A percentile compares a stretch with the other conserved stretches of the same genome.
Evolutionary conservation across 2,888 invertebrate species (phyloP).

Genomic region (Glaucopsyche alexis): DNA sequence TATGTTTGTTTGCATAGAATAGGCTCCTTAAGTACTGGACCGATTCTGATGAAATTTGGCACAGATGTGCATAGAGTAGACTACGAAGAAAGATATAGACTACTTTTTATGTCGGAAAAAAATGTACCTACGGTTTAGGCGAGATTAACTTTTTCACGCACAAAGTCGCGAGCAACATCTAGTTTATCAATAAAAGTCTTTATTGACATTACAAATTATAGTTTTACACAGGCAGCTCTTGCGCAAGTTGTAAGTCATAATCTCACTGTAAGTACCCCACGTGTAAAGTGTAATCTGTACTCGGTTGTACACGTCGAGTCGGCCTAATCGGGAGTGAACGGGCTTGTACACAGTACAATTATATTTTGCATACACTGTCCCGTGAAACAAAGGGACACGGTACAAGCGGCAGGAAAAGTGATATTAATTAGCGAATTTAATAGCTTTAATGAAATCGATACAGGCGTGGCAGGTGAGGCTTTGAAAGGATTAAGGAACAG

Average conservation of each 20-base stretch:
- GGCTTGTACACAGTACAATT: slow-evolving; percentile 30
- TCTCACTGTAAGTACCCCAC: slow-evolving; percentile 37
- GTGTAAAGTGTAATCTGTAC: slow-evolving; percentile 46
- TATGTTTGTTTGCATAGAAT: too few relatives aligned
- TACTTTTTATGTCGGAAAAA: too few relatives aligned
- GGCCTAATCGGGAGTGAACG: slow-evolving; percentile 38
- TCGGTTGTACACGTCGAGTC: slow-evolving; percentile 38
- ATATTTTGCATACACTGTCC: slow-evolving; percentile 11
- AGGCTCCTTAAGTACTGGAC: too few relatives aligned
- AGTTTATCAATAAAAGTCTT: background rate
- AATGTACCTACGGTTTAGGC: too few relatives aligned
- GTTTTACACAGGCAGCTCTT: slow-evolving; percentile 34
- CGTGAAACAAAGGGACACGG: slow-evolving; percentile 6
- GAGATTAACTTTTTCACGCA: too few relatives aligned
- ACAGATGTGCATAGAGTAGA: too few relatives aligned
- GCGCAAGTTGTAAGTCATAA: slow-evolving; percentile 44
- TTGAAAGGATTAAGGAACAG: too few relatives aligned
- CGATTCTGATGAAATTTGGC: too few relatives aligned
- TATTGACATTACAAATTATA: background rate
- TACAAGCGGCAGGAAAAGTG: background rate
- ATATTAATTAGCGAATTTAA: background rate
- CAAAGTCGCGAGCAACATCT: too few relatives aligned
- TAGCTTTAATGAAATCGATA: background rate
- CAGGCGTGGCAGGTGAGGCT: too few relatives aligned
- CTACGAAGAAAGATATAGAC: too few relatives aligned